A percentile compares a stretch with the other conserved stretches of the same genome.
Conservation (phyloP, 53 echinoderm and acorn worm species). For the Patiria pectinifera region DNA sequence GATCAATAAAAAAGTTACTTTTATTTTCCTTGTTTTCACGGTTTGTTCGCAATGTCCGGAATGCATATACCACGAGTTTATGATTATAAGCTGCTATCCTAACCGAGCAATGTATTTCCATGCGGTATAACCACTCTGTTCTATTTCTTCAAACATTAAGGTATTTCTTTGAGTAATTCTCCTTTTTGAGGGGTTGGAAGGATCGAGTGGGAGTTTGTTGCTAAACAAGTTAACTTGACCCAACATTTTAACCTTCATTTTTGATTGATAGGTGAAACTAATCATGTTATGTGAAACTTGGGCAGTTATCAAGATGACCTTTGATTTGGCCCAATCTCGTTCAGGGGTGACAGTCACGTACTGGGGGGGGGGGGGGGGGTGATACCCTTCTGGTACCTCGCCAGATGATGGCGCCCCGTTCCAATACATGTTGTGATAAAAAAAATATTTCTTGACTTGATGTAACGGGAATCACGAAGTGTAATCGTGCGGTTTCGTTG, state of each 20-base stretch:
- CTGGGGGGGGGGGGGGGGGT: background rate
- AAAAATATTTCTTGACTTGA: too few relatives aligned
- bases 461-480: too few relatives aligned
- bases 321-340: background rate
- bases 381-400: background rate
- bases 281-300: background rate
- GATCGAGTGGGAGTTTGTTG: too few relatives aligned
- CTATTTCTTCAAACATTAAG: too few relatives aligned
- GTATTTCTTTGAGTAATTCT: too few relatives aligned
- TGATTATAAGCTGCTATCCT: too few relatives aligned
- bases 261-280: background rate
- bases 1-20: conserved; percentile 28
- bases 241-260: background rate
- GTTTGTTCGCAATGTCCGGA: background rate
- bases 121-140: too few relatives aligned
- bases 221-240: too few relatives aligned
- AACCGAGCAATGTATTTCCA: too few relatives aligned
- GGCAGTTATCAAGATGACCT: background rate
- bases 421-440: background rate
- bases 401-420: background rate
- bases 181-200: too few relatives aligned
- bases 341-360: background rate
- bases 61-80: too few relatives aligned
- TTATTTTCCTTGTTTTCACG: background rate
- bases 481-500: too few relatives aligned